Evolutionary conservation across 2,888 invertebrate genomes (phyloP), one percentile per base, ranked within the genome.

Genomic region (Ennomos quercinarius): DNA sequence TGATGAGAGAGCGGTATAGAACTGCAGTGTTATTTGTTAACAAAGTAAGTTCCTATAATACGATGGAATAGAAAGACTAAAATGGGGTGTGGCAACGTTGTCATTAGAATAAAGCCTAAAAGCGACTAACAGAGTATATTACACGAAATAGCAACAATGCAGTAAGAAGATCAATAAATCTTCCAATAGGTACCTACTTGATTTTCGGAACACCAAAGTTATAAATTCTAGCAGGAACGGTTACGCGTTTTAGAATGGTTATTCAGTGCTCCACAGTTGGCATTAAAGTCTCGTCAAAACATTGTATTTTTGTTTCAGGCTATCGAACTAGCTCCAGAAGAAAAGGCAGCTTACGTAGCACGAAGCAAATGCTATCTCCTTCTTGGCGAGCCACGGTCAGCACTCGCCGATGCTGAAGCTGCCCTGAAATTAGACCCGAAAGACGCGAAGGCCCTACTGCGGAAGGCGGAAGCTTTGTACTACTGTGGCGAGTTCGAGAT

Each of bases 401-500:
- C 98, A 0, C 89, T 98, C 8, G 88, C 93, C 55, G 98, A 99
- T 79, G 98, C 98, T 0, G 97, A 98, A 81, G 94, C 95, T 1
- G 97, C 98, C 0, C 89, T 98, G 2, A 93, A 91, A 47, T 93
- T 95, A 51, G 96, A 97, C 73, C 95, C 95, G 43, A 95, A 94
- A 66, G 96, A 95, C 77, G 90, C 89, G 0, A 87, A 86, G 60
- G 88, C 90, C 6, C 93, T 98, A 61, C 97, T 96, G 76, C 97
- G 97, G 79, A 99, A 98, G 87, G 98, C 98, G 0, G 98, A 99
- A 85, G 96, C 98, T 0, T 91, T 98, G 40, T 99, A 98, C 86
- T 97, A 97, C 82, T 94, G 98, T 49, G 98, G 98, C 0, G 97
- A 98, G 80, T 99, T 98, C 80, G 99, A 99, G 83, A 95, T 97